Conservation (phyloP, 2,888 invertebrate species). For the Nudaria mundana region DNA sequence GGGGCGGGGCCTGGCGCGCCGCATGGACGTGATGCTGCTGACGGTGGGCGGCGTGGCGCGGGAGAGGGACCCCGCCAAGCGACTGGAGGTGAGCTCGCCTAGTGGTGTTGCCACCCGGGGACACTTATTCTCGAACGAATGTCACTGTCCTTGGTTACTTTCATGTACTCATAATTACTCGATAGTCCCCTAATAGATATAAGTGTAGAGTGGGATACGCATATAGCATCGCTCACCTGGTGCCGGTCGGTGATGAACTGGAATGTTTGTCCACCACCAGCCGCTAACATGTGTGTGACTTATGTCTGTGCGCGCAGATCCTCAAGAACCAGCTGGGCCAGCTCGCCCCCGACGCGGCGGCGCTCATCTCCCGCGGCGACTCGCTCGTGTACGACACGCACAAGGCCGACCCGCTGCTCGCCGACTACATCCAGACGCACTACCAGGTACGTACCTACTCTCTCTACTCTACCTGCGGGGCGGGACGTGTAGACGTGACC, state of each 20-base stretch:
- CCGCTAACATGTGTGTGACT: too few relatives aligned
- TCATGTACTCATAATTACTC: too few relatives aligned
- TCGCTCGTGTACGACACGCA: slow-evolving; percentile 87
- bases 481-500: background rate
- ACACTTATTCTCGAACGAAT: too few relatives aligned
- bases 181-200: too few relatives aligned
- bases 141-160: too few relatives aligned
- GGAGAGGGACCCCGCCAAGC: slow-evolving; percentile 82
- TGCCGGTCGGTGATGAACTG: too few relatives aligned
- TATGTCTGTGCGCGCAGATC: slow-evolving; percentile 57
- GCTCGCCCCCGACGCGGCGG: slow-evolving; percentile 88
- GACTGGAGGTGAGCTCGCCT: slow-evolving; percentile 69
- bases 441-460: slow-evolving; percentile 52
- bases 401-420: slow-evolving; percentile 74
- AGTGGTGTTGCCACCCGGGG: too few relatives aligned
- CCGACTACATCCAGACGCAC: slow-evolving; percentile 78
- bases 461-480: background rate
- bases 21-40: slow-evolving; percentile 81
- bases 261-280: too few relatives aligned
- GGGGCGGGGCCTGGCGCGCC: slow-evolving; percentile 60
- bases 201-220: too few relatives aligned
- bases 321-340: slow-evolving; percentile 83
- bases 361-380: slow-evolving; percentile 89
- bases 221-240: too few relatives aligned
- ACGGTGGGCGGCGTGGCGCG: slow-evolving; percentile 80